phyloP scores from a whole-genome alignment of 2,888 invertebrate species.

The Drosophila lutescens region DNA sequence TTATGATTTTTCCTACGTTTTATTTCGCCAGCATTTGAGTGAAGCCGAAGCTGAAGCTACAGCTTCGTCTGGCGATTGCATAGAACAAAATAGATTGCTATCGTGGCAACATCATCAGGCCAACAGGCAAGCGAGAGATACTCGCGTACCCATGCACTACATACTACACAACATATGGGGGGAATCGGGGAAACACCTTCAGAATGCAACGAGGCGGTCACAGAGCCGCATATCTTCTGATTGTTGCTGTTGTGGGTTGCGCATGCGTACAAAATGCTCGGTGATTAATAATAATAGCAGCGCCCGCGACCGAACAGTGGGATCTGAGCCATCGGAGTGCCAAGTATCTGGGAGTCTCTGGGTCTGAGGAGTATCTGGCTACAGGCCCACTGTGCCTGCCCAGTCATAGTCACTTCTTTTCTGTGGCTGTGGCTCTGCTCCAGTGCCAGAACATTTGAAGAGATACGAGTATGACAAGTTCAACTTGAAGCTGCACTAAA shows the following conservation, averaged over 20 bases:
- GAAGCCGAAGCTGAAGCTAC: conserved; percentile 33
- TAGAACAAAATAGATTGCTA: conserved; percentile 81
- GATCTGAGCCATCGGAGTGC: conserved; percentile 13
- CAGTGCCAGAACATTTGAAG: conserved; percentile 69
- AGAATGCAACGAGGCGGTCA: conserved; percentile 79
- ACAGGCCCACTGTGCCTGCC: conserved; percentile 25
- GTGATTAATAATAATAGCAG: conserved; percentile 80
- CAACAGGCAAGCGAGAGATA: conserved; percentile 49
- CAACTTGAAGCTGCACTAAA: conserved; percentile 70
- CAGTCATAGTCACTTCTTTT: conserved; percentile 10
- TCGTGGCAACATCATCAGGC: conserved; percentile 80
- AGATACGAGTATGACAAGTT: conserved; percentile 79
- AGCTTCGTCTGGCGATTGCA: conserved; percentile 56
- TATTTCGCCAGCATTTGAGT: conserved; percentile 49
- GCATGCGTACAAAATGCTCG: conserved; percentile 78
- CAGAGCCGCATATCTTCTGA: conserved; percentile 65
- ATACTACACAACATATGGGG: conserved; percentile 11
- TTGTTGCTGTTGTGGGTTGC: conserved; percentile 59
- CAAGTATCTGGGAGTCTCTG: conserved; percentile 2
- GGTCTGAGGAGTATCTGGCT: conserved; percentile 5
- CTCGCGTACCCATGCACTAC: conserved; percentile 37
- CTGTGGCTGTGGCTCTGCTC: conserved; percentile 21
- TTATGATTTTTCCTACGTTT: conserved; percentile 53
- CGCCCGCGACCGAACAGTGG: conserved; percentile 58
- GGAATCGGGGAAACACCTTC: conserved; percentile 67